Evolutionary conservation across 2,888 invertebrate species (phyloP).

Genomic region (Polietes domitor): DNA sequence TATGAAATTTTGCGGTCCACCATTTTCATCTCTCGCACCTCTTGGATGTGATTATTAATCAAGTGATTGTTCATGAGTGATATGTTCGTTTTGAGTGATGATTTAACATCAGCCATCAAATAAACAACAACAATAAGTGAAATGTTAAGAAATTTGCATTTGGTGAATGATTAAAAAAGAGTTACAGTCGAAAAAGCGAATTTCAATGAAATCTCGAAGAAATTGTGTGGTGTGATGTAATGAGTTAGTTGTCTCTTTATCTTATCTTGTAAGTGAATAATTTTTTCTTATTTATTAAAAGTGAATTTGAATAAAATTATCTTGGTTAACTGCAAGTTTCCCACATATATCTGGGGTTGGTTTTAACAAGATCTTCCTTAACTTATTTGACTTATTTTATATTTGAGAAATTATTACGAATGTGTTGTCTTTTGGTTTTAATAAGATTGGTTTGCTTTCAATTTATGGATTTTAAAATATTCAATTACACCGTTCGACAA

Average conservation of each 20-base stretch:
- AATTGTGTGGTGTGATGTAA: not conserved
- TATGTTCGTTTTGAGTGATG: not conserved
- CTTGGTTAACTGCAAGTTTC: too few species aligned
- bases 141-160: not conserved
- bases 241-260: not conserved
- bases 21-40: not conserved
- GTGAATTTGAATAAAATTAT: not conserved
- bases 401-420: too few species aligned
- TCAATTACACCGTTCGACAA: too few species aligned
- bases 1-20: too few species aligned
- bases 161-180: too few species aligned
- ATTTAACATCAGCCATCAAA: not conserved
- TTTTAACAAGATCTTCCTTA: too few species aligned
- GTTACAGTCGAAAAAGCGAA: not conserved
- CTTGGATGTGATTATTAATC: not conserved
- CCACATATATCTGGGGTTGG: too few species aligned
- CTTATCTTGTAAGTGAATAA: not conserved
- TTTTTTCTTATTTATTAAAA: not conserved
- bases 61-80: not conserved
- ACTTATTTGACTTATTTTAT: too few species aligned
- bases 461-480: too few species aligned
- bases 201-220: not conserved
- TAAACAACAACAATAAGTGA: conserved; percentile 5
- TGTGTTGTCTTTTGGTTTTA: too few species aligned
- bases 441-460: too few species aligned